Base-by-base conservation (phyloP, 2,888 invertebrate species). In the Glyphotaelius pellucidus region DNA sequence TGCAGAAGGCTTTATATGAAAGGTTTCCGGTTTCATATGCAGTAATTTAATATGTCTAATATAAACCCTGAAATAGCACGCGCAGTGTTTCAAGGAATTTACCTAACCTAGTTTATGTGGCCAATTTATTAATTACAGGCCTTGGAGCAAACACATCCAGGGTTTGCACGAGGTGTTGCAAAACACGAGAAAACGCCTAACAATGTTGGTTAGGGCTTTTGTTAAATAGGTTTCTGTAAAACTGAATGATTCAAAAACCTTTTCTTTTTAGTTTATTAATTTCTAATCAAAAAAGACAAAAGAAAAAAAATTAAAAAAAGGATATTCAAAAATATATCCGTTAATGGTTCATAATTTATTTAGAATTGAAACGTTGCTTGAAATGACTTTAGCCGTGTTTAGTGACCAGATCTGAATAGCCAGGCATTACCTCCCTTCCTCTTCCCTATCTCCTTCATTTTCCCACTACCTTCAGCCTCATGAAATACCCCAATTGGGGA, bases 41-140 rank as follows among this genome's bases (percentile, higher is more conserved):
- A 87, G 67, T 85, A 87, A 52, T 31, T 67, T 52, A 87, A 87
- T 87, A 87, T 67, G 87, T 87, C 52, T 52, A 31, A 52, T 87
- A 67, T 87, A 19, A 67, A 31, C 52, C 32, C 87, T 32, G 9
- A 87, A 87, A 52, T 32, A 67, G 67, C 25, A 38, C 25, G 85
- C 42, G 35, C 38, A 42, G 38, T 35, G 42, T 19, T 67, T 85
- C 25, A 7, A n/a, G 25, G 42, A 38, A 38, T 85, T 11, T 38
- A 35, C 32, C 84, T 14, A 25, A 38, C 38, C 25, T 19, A 67
- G 52, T 52, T n/a, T n/a, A 25, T 87, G 12, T 7, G 19, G 14
- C 52, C n/a, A 87, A 67, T 52, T 87, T 52, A 87, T 87, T 87
- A 85, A 85, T 85, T 85, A 85, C 42, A 19, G n/a, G 11, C n/a